These are phyloP conservation scores for Pelodytes ibericus DNA, from an alignment of 2,797 vertebrate genomes.

Conservation along the genomic window DNA sequence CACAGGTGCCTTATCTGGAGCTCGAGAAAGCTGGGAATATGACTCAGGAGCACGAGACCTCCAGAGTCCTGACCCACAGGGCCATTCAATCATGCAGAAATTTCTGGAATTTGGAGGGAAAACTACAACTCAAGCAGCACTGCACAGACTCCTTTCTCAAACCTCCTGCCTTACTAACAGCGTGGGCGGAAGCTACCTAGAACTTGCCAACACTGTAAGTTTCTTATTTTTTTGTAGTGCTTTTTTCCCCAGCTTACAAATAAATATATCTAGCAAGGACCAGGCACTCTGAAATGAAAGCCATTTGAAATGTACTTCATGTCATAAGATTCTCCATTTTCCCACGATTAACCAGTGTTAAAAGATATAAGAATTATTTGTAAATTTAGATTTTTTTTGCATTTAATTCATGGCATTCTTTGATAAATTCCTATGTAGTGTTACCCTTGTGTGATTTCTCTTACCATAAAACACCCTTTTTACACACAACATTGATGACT, in stretches of 20 bases:
- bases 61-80: conserved; percentile 72
- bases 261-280: no score
- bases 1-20: conserved; percentile 73
- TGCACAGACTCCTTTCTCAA: conserved; percentile 70
- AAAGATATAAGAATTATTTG: no score
- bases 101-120: conserved; percentile 63
- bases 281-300: no score
- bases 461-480: no score
- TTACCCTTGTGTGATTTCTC: no score
- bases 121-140: conserved; percentile 59
- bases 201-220: conserved; percentile 80
- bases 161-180: conserved; percentile 58
- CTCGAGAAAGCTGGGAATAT: conserved; percentile 80
- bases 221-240: neutral
- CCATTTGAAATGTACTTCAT: no score
- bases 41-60: conserved; percentile 79
- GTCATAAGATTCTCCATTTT: no score
- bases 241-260: neutral
- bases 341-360: no score
- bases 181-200: conserved; percentile 70
- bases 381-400: no score
- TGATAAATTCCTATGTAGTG: no score
- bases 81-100: conserved; percentile 66
- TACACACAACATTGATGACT: no score
- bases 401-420: no score